phyloP scores from a whole-genome alignment of 2,888 invertebrate genomes.

The Polyploca ridens region DNA sequence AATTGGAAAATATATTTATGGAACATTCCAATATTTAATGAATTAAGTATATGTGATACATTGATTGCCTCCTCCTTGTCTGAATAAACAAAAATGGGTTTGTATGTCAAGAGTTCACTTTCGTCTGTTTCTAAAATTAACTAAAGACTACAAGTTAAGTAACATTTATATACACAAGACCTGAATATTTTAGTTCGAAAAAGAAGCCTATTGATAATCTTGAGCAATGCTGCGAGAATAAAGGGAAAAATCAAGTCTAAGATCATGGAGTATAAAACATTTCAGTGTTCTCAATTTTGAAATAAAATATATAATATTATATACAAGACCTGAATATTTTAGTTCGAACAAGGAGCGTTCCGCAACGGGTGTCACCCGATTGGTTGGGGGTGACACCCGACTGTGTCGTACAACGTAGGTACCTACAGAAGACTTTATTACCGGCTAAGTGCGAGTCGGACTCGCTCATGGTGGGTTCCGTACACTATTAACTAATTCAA shows the following conservation, averaged over 20 bases:
- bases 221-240: constrained; percentile 45
- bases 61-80: constrained; percentile 82
- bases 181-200: constrained; percentile 75
- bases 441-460: too few relatives aligned
- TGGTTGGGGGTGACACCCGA: too few relatives aligned
- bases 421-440: too few relatives aligned
- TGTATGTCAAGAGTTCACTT: constrained; percentile 74
- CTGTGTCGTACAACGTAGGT: too few relatives aligned
- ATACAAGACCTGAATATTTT: too few relatives aligned
- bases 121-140: constrained; percentile 67
- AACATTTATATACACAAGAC: constrained; percentile 80
- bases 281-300: constrained; percentile 24
- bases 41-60: constrained; percentile 69
- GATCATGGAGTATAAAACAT: constrained; percentile 29
- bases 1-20: constrained; percentile 68
- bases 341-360: too few relatives aligned
- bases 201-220: constrained; percentile 55
- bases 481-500: too few relatives aligned
- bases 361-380: too few relatives aligned
- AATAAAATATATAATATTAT: too few relatives aligned
- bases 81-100: constrained; percentile 79
- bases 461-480: too few relatives aligned
- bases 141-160: constrained; percentile 73
- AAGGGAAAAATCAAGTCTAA: constrained; percentile 28
- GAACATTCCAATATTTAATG: constrained; percentile 62